Base-by-base conservation (phyloP, 2,888 invertebrate species). In the Callimorpha dominula region DNA sequence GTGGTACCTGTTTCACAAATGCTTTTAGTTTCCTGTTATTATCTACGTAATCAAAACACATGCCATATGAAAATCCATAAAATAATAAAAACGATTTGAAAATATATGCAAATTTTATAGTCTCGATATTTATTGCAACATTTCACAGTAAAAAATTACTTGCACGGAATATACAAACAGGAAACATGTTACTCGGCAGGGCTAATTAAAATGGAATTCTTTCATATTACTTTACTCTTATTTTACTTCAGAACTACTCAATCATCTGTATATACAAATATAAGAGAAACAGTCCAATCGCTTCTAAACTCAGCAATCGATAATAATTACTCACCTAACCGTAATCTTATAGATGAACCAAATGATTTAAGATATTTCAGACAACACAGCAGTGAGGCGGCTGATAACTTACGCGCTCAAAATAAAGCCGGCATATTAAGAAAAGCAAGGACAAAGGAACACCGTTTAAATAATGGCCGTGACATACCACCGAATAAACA, bases 151-250 rank as follows among this genome's bases (percentile, higher is more conserved):
- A 69, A 60, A 49, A 50, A 63, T 54, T 31, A 73, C 20, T 54
- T n/a, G 40, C 20, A 70, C 75, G 68, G 65, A 0, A 70, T 64
- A 52, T 65, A 60, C 14, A 42, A 64, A 63, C 49, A 43, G 5
- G 12, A 71, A 57, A 69, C 60, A 72, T 78, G 52, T 77, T 73
- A 72, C 31, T 57, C 79, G 81, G 77, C 69, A 88, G 87, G 88
- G 81, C 76, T 72, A 67, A 77, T 69, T 75, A 79, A 86, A 79
- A 91, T 91, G 91, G 81, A 80, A 78, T 71, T 81, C 70, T 71
- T 79, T 74, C 70, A 73, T 81, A 43, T 77, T 17, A 31, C 65
- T n/a, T 31, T 79, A 42, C 31, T 83, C 17, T 60, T 75, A 40
- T 15, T 75, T 9, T 74, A 46, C 42, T 6, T 78, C 14, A 68